Evolutionary conservation across 2,888 invertebrate genomes (phyloP), one percentile per base, ranked within the genome.

Genomic region (Megalurothrips usitatus): DNA sequence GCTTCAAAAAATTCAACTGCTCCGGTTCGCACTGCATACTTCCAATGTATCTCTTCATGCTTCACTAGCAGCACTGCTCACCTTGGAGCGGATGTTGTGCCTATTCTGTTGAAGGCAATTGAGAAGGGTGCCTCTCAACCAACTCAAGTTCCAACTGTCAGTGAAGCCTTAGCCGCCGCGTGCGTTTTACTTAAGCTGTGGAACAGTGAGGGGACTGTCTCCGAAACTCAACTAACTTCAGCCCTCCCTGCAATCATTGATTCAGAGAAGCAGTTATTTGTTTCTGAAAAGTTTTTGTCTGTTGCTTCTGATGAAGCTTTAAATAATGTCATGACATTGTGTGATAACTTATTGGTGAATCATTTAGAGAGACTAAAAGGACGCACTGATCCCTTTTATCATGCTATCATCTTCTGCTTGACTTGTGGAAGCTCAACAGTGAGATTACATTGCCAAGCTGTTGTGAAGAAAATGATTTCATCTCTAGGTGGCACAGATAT

Each of bases 241-340:
- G 88, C 94, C 84, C 95, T 95, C 94, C 90, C 89, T 68, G 89
- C 92, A 79, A 88, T 94, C n/a, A 86, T 91, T 75, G 94, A 94
- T 86, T 89, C 92, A 85, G 93, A 94, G 81, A 94, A 94, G 85
- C 94, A 94, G 85, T 89, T 94, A 82, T 93, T 97, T 86, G 90
- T 96, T 79, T 93, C 94, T 80, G 96, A 97, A 84, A 93, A 95
- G 85, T 94, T 94, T 86, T 88, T 97, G 75, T 86, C 91, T 19
- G 89, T 92, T 14, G 93, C 94, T 78, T 87, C 91, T 19, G 92
- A 93, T 83, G 94, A 95, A 84, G 94, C 90, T 48, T 87, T 93
- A 47, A 89, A 91, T 83, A 92, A 92, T 87, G 90, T 96, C 83
- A 92, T 93, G 88, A 89, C 92, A 84, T 89, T 96, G 84, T 92